These are phyloP conservation scores for Ganaspis sp. DNA, from an alignment of 1,140 invertebrate genomes.

Conservation along the genomic window DNA sequence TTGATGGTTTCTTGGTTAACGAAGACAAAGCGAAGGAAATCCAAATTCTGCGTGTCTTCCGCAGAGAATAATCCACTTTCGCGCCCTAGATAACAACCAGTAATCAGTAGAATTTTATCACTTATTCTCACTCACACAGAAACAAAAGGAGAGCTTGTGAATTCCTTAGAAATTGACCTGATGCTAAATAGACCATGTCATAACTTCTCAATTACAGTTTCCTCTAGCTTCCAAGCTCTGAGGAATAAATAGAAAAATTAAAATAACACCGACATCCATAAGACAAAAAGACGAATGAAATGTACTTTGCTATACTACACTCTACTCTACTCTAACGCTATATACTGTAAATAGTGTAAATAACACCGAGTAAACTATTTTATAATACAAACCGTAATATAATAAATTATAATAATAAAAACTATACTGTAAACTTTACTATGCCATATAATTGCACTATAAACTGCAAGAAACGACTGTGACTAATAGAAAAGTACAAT, in stretches of 20 bases:
- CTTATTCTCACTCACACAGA: background rate
- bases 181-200: conserved; percentile 1
- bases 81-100: conserved; percentile 48
- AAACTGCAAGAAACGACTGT: too few relatives aligned
- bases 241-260: background rate
- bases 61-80: conserved; percentile 49
- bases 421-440: too few relatives aligned
- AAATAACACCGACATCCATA: background rate
- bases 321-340: too few relatives aligned
- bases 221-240: background rate
- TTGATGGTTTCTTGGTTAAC: too few relatives aligned
- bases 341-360: too few relatives aligned
- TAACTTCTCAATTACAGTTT: background rate
- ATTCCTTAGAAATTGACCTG: background rate
- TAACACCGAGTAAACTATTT: too few relatives aligned
- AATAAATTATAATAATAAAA: too few relatives aligned
- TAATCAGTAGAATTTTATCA: conserved; percentile 43
- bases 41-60: conserved; percentile 7
- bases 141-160: background rate
- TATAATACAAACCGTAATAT: too few relatives aligned
- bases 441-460: too few relatives aligned
- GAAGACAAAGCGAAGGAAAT: conserved; percentile 33
- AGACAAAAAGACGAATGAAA: too few relatives aligned
- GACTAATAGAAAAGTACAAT: too few relatives aligned
- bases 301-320: too few relatives aligned